Evolutionary conservation across 2,113 vertebrate genomes (phyloP).

Genomic region (Scolopax mira): DNA sequence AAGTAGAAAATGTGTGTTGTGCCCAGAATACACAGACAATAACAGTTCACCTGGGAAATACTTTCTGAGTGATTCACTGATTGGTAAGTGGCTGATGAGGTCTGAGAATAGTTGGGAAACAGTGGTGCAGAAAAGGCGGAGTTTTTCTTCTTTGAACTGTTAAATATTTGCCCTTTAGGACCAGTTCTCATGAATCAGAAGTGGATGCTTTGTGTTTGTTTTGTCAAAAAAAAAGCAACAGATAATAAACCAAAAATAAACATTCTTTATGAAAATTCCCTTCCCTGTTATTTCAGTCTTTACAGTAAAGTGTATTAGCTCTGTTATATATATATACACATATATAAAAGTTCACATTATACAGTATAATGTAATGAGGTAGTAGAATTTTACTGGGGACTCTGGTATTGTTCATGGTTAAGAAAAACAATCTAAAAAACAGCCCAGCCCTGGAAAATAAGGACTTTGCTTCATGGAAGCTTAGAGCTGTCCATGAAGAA

Average conservation of each 20-base stretch:
- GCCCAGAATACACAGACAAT: neutral
- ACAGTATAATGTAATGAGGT: neutral
- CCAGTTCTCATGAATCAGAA: neutral
- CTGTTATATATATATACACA: neutral
- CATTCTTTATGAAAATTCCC: neutral
- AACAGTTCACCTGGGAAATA: constrained; percentile 29
- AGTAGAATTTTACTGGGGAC: neutral
- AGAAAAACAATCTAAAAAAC: neutral
- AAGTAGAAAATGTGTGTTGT: neutral
- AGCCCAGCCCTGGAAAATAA: neutral
- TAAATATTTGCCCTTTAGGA: neutral
- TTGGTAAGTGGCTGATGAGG: neutral
- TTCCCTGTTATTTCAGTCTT: neutral
- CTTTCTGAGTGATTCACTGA: neutral
- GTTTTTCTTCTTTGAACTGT: neutral
- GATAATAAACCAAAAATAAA: too few species aligned
- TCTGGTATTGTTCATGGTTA: neutral
- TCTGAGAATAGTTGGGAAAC: neutral
- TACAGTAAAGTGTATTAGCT: neutral
- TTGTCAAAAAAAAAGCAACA: neutral
- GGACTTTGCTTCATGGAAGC: neutral
- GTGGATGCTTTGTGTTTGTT: neutral
- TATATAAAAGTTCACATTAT: neutral
- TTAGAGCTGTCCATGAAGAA: neutral
- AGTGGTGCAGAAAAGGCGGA: neutral